These are phyloP conservation scores for Paradoxurus hermaphroditus DNA, from an alignment of 2,113 vertebrate species.

Conservation along the genomic window DNA sequence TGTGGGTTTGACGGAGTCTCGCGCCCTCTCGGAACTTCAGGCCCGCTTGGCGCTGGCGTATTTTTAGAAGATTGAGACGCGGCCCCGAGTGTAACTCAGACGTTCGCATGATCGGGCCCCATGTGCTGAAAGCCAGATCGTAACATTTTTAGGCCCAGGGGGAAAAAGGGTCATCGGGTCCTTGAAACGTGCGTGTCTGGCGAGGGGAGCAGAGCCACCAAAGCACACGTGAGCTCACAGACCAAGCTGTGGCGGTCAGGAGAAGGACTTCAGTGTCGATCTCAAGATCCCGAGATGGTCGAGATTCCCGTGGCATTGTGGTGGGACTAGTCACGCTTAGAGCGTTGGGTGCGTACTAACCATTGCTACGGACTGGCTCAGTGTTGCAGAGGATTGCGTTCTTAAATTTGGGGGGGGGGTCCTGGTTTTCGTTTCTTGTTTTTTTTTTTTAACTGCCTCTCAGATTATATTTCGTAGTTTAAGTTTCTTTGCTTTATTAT, in stretches of 20 bases:
- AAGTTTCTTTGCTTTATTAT: slow-evolving; percentile 94
- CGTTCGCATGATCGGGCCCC: slow-evolving; percentile 79
- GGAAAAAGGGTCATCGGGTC: slow-evolving; percentile 82
- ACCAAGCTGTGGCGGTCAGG: slow-evolving; percentile 91
- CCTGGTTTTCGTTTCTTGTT: background rate
- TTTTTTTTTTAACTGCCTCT: slow-evolving; percentile 87
- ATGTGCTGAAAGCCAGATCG: slow-evolving; percentile 80
- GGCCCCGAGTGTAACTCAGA: slow-evolving; percentile 80
- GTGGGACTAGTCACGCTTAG: slow-evolving; percentile 88
- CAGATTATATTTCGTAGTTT: slow-evolving; percentile 89
- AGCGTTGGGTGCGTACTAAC: slow-evolving; percentile 89
- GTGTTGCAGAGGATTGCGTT: slow-evolving; percentile 94
- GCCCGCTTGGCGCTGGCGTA: slow-evolving; percentile 86
- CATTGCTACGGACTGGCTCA: slow-evolving; percentile 89
- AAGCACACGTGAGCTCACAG: slow-evolving; percentile 84
- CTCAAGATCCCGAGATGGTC: slow-evolving; percentile 87
- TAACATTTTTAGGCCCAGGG: slow-evolving; percentile 85
- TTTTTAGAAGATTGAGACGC: slow-evolving; percentile 87
- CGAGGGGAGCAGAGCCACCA: slow-evolving; percentile 82
- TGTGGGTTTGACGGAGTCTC: slow-evolving; percentile 78
- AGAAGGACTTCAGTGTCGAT: slow-evolving; percentile 82
- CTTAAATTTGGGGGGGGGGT: slow-evolving; percentile 90
- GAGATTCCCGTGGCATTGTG: slow-evolving; percentile 87
- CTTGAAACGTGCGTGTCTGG: slow-evolving; percentile 77
- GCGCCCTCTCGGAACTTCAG: slow-evolving; percentile 80